Evolutionary conservation across 2,797 vertebrate genomes (phyloP).

Genomic region (Acomys russatus): DNA sequence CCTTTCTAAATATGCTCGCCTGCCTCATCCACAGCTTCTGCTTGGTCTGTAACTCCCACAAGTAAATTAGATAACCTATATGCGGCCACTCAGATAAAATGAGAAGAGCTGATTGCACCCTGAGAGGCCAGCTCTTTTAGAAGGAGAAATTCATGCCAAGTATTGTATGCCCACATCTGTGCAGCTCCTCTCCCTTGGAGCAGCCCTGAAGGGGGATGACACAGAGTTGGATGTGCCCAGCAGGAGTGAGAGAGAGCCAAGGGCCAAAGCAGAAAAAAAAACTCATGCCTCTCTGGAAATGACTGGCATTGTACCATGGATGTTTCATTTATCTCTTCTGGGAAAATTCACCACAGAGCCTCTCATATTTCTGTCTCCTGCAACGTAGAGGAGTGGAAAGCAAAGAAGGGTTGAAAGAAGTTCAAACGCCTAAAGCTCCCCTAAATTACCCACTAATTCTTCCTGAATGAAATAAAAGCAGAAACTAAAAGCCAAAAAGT

Average conservation of each 20-base stretch:
- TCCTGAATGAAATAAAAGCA: slow-evolving; percentile 64
- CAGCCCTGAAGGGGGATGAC: background rate
- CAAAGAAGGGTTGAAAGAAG: slow-evolving; percentile 36
- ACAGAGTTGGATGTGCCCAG: background rate
- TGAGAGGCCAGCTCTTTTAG: background rate
- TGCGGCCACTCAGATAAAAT: background rate
- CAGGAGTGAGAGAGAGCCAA: background rate
- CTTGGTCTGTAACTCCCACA: slow-evolving; percentile 34
- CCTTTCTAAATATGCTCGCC: slow-evolving; percentile 54
- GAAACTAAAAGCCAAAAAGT: slow-evolving; percentile 48
- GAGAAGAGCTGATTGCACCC: background rate
- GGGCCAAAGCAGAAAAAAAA: slow-evolving; percentile 31
- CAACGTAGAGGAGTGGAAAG: slow-evolving; percentile 31
- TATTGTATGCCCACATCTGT: background rate
- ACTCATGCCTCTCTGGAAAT: slow-evolving; percentile 40
- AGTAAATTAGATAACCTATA: slow-evolving; percentile 45
- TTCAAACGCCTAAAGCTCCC: slow-evolving; percentile 22
- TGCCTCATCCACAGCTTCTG: slow-evolving; percentile 43
- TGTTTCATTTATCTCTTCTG: slow-evolving; percentile 63
- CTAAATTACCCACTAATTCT: slow-evolving; percentile 36
- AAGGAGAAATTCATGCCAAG: background rate
- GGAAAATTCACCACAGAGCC: slow-evolving; percentile 69
- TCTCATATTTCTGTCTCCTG: slow-evolving; percentile 72
- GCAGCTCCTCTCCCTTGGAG: background rate
- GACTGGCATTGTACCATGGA: slow-evolving; percentile 13